Evolutionary conservation across 2,888 invertebrate genomes (phyloP).

Genomic region (Tiphia femorata): DNA sequence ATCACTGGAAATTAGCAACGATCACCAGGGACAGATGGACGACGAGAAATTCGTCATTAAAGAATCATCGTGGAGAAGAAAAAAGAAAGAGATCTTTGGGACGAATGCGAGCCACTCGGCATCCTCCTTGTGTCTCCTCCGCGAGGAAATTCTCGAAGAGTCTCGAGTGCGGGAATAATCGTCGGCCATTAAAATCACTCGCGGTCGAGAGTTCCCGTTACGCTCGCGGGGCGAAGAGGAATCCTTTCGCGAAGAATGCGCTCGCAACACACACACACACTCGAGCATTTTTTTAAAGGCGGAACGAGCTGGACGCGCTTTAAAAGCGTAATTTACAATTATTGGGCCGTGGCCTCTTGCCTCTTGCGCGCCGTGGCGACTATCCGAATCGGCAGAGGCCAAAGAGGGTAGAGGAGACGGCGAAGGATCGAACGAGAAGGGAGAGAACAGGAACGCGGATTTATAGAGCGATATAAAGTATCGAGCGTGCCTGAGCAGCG

Average conservation of each 20-base stretch:
- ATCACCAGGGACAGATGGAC: no score
- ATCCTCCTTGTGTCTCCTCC: no score
- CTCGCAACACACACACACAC: no score
- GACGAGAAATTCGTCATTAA: no score
- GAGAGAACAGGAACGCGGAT: neutral
- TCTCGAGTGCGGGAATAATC: conserved; percentile 10
- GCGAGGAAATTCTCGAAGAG: neutral
- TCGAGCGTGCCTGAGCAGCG: neutral
- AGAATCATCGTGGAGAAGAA: no score
- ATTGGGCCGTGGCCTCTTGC: neutral
- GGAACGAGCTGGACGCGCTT: no score
- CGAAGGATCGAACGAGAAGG: neutral
- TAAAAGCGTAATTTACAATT: conserved; percentile 21
- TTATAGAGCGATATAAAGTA: neutral
- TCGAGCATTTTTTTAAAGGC: conserved; percentile 30
- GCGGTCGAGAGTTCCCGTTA: conserved; percentile 37
- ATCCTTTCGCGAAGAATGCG: no score
- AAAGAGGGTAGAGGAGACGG: no score
- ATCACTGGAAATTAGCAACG: no score
- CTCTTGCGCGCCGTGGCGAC: no score
- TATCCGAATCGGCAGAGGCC: neutral
- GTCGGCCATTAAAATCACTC: conserved; percentile 30
- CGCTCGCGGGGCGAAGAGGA: no score
- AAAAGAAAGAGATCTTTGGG: no score
- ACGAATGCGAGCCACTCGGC: neutral